phyloP scores from a whole-genome alignment of 2,113 vertebrate species.

The Coturnix japonica region DNA sequence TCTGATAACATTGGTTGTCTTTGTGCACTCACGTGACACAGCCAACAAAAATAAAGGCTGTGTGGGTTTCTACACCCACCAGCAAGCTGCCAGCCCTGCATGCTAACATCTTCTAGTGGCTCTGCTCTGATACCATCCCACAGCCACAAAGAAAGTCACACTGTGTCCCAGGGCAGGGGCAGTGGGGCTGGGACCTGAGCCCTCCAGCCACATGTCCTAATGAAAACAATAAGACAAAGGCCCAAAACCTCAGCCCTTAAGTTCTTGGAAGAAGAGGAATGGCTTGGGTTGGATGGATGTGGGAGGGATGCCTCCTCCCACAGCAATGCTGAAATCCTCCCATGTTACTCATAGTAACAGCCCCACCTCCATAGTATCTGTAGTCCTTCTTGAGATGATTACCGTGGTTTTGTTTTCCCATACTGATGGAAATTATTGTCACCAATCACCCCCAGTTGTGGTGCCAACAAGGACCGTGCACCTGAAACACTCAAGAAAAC shows the following conservation, averaged over 20 bases:
- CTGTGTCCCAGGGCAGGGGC: accelerated
- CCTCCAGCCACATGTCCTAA: not conserved
- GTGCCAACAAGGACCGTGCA: not conserved
- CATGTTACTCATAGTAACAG: not conserved
- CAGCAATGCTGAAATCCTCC: not conserved
- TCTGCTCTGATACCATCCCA: not conserved
- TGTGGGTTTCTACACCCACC: constrained; percentile 65
- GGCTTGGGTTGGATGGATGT: no score
- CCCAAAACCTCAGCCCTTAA: not conserved
- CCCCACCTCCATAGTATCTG: not conserved
- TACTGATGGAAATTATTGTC: not conserved
- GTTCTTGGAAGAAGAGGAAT: not conserved
- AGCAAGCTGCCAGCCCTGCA: constrained; percentile 48
- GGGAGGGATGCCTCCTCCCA: no score
- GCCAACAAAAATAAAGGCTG: constrained; percentile 67
- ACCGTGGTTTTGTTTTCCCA: not conserved
- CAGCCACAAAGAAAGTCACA: not conserved
- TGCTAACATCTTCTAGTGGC: not conserved
- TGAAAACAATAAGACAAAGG: not conserved
- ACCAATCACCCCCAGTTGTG: accelerated
- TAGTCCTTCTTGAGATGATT: not conserved
- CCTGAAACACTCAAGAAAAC: not conserved
- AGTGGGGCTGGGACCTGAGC: accelerated
- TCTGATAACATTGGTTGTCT: constrained; percentile 15
- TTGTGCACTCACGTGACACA: constrained; percentile 15